Conservation (phyloP, 2,113 vertebrate genomes). For the Halichoeres trimaculatus region DNA sequence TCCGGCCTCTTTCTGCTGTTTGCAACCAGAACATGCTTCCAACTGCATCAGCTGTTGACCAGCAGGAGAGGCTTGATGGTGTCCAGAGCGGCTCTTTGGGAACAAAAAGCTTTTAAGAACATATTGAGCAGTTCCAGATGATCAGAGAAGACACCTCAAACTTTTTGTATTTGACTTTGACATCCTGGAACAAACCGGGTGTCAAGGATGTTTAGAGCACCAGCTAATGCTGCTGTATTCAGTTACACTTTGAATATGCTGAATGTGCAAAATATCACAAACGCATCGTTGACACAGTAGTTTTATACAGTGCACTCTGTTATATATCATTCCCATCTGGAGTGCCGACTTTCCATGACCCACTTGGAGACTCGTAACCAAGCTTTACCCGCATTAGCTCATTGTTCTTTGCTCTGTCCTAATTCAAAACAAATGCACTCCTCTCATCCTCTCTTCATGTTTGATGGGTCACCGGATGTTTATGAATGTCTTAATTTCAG, state of each 20-base stretch:
- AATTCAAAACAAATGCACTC: conserved; percentile 68
- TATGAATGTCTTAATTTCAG: conserved; percentile 58
- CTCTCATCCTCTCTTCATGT: conserved; percentile 26
- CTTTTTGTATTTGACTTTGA: conserved; percentile 12
- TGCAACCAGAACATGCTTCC: conserved; percentile 6
- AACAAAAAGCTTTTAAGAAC: conserved; percentile 35
- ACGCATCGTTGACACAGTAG: conserved; percentile 12
- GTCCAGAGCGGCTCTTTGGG: conserved; percentile 50
- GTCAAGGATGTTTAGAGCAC: conserved; percentile 3
- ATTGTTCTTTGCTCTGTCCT: conserved; percentile 56
- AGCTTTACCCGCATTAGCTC: conserved; percentile 52
- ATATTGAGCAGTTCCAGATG: conserved; percentile 36
- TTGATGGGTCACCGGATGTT: conserved; percentile 54
- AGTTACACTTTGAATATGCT: background rate
- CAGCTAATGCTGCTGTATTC: background rate
- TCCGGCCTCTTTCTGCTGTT: conserved; percentile 37
- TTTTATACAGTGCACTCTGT: conserved; percentile 2
- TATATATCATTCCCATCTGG: conserved; percentile 54
- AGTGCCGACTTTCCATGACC: conserved; percentile 46
- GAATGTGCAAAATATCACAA: conserved; percentile 13
- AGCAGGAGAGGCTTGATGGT: conserved; percentile 48
- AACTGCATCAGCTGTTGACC: conserved; percentile 49
- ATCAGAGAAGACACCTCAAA: conserved; percentile 17
- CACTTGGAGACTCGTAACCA: conserved; percentile 48
- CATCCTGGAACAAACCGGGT: background rate